Evolutionary conservation across 1,140 invertebrate species (phyloP), one percentile per base, ranked within the genome.

Genomic region (Ceratina australensis): DNA sequence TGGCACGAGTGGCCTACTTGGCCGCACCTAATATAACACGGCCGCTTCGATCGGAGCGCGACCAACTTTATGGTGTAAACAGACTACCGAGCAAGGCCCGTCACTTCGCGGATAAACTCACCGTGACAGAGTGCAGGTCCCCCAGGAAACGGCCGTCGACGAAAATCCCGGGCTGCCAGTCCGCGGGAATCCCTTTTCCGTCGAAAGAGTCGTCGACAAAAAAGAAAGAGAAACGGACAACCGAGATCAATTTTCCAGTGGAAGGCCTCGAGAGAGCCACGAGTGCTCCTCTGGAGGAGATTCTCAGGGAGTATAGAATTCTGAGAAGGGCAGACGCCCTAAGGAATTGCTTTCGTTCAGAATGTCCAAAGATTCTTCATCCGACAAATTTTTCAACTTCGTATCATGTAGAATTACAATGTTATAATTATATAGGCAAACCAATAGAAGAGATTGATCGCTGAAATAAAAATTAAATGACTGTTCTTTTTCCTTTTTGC

Each of bases 91-190:
- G 50, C 72, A 72, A 59, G 52, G 64, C 77, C 77, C 83, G 64
- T 83, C 78, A 60, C 82, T 84, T 69, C 77, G 83, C 73, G 83
- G 83, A 84, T 84, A 84, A 84, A 84, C 82, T 84, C 69, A 73
- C 47, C 82, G 78, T 84, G 83, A 84, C 83, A 84, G 78, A 84
- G 78, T 84, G 78, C 83, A 84, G 83, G 83, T 81, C 83, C 83
- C 82, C 61, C 69, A 81, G 83, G 83, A 84, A 84, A 84, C 69
- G 67, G 52, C 68, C 60, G 57, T 50, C 76, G 52, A 80, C 68
- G 73, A 83, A 73, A 84, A 84, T 84, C 83, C 60, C 68, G 73
- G 22, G 7, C 42, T 47, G 52, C 60, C 12, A 42, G 68, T 47
- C 81, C 80, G 24, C 67, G 76, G 49, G 50, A 74, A 83, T 83